These are phyloP conservation scores for Uropsilus gracilis DNA, from an alignment of 2,113 vertebrate species.

Conservation along the genomic window DNA sequence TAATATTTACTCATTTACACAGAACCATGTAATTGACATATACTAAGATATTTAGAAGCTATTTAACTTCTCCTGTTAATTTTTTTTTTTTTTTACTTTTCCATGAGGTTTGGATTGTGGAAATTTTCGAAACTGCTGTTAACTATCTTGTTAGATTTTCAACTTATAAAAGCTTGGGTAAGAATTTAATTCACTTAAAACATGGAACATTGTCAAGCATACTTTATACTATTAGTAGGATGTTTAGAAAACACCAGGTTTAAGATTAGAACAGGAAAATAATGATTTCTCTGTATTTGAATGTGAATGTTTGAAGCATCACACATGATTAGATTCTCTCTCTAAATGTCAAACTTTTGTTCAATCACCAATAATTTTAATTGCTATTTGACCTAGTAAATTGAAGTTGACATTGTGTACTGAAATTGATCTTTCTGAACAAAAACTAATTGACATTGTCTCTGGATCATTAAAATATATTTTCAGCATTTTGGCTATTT, in stretches of 20 bases:
- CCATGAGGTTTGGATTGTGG: background rate
- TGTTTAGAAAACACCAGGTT: background rate
- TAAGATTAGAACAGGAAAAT: background rate
- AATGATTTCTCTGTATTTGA: background rate
- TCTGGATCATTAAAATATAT: conserved; percentile 1
- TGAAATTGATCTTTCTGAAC: background rate
- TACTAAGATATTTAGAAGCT: background rate
- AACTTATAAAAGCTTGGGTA: background rate
- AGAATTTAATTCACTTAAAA: conserved; percentile 20
- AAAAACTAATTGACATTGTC: conserved; percentile 4
- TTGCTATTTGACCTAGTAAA: background rate
- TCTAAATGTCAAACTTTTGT: background rate
- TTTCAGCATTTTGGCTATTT: conserved; percentile 9
- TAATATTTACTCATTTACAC: background rate
- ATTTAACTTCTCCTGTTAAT: background rate
- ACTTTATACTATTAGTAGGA: background rate
- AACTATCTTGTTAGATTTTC: background rate
- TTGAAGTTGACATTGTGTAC: background rate
- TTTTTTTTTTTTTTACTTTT: background rate
- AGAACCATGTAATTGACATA: background rate
- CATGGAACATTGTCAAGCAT: background rate
- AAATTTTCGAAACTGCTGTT: background rate
- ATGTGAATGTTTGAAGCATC: background rate
- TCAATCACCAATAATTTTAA: background rate
- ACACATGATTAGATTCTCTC: background rate